phyloP scores from a whole-genome alignment of 2,888 invertebrate species.

The Clunio marinus region DNA sequence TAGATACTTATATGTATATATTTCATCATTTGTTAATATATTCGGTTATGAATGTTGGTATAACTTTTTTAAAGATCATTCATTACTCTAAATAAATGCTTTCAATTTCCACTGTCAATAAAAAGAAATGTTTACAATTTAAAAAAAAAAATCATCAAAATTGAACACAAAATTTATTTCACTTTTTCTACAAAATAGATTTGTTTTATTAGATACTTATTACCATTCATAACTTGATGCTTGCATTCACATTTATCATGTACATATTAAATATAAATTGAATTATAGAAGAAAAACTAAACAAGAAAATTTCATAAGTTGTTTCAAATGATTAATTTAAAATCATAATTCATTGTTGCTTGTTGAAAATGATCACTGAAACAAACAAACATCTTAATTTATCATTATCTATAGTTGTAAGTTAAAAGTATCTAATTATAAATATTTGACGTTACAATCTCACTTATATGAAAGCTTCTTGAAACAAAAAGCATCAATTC shows the following conservation, averaged over 20 bases:
- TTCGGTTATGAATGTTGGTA: background rate
- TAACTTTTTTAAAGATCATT: background rate
- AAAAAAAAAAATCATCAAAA: too few relatives aligned
- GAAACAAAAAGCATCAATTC: too few relatives aligned
- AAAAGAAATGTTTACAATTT: background rate
- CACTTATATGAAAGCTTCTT: too few relatives aligned
- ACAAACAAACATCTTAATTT: too few relatives aligned
- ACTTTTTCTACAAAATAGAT: conserved; percentile 29
- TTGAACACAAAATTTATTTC: background rate
- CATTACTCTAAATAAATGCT: background rate
- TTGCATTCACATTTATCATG: conserved; percentile 19
- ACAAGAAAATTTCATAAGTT: too few relatives aligned
- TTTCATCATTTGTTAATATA: background rate
- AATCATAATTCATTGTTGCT: too few relatives aligned
- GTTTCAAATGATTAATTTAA: too few relatives aligned
- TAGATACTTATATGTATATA: too few relatives aligned
- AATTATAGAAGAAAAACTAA: conserved; percentile 1
- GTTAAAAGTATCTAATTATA: too few relatives aligned
- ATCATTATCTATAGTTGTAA: too few relatives aligned
- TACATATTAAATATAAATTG: conserved; percentile 15
- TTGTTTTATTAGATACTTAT: background rate
- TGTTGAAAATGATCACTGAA: too few relatives aligned
- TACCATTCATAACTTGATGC: conserved; percentile 12
- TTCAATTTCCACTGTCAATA: background rate
- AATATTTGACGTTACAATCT: too few relatives aligned